These are phyloP conservation scores for Akabosia matsudoensis DNA, from an alignment of 1,140 invertebrate species.

Conservation along the genomic window DNA sequence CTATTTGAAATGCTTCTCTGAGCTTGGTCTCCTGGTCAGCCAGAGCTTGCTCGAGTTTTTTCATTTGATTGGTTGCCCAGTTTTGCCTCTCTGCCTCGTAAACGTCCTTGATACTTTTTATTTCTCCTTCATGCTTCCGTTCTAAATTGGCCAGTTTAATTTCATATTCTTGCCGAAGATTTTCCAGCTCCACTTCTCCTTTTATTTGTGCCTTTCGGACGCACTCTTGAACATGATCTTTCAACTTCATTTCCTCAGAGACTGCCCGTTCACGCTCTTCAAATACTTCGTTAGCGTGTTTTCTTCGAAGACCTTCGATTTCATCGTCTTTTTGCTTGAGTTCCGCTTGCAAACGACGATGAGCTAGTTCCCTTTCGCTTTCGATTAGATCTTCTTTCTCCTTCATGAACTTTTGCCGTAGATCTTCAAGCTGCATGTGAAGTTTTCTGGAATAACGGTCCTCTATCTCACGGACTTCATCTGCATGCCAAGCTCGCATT, in stretches of 20 bases:
- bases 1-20: conserved; percentile 50
- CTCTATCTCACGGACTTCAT: conserved; percentile 57
- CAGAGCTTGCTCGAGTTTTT: conserved; percentile 57
- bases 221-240: conserved; percentile 36
- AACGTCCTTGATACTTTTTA: conserved; percentile 58
- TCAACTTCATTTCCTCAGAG: conserved; percentile 32
- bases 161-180: conserved; percentile 36
- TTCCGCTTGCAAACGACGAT: conserved; percentile 49
- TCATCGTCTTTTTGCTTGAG: conserved; percentile 33
- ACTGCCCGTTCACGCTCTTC: conserved; percentile 34
- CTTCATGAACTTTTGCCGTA: conserved; percentile 54
- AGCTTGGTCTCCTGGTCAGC: conserved; percentile 60
- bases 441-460: conserved; percentile 56
- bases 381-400: conserved; percentile 54
- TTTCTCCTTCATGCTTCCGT: conserved; percentile 52
- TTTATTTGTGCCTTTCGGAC: conserved; percentile 40
- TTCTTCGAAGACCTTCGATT: conserved; percentile 32
- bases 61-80: conserved; percentile 59
- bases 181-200: conserved; percentile 40
- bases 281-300: conserved; percentile 27
- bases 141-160: conserved; percentile 34
- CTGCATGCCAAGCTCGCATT: conserved; percentile 59
- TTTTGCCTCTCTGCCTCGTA: conserved; percentile 58
- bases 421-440: conserved; percentile 56
- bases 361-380: conserved; percentile 55